Percentiles rank a stretch among this genome's conserved stretches.
Conservation (phyloP, 2,797 vertebrate species). For the Acipenser transmontanus region DNA sequence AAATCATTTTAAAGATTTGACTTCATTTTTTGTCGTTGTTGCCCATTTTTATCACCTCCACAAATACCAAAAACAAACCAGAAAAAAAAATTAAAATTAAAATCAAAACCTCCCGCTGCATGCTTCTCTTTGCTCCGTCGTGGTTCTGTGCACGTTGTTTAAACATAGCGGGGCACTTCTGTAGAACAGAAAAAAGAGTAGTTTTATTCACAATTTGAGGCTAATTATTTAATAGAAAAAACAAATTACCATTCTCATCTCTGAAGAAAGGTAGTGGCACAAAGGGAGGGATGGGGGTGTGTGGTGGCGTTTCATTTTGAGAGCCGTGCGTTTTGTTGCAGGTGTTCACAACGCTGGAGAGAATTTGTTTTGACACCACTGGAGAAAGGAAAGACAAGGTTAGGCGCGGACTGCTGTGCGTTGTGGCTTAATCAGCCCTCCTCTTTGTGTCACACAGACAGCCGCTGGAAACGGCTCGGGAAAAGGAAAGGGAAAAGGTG, state of each 20-base stretch:
- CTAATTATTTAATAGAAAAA: not conserved
- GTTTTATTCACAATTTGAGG: not conserved
- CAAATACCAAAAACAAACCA: no score
- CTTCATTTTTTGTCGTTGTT: no score
- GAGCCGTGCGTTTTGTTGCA: not conserved
- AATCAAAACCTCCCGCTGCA: no score
- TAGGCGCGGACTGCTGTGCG: no score
- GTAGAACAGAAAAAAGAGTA: not conserved
- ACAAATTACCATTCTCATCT: no score
- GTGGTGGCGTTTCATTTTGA: not conserved
- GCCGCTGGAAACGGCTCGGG: not conserved
- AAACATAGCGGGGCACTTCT: not conserved
- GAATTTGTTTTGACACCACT: conserved; percentile 6
- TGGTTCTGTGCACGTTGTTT: not conserved
- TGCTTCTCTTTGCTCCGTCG: no score
- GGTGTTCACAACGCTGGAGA: not conserved
- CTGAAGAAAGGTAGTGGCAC: not conserved
- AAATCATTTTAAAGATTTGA: no score
- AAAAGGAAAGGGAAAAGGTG: not conserved
- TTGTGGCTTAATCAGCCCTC: no score
- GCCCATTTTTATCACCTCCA: no score
- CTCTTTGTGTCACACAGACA: not conserved
- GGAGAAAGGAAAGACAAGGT: not conserved
- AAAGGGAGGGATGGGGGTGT: not conserved
- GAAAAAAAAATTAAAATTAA: no score